These are phyloP conservation scores for Bos indicus DNA, from an alignment of 2,113 vertebrate genomes.

Conservation along the genomic window DNA sequence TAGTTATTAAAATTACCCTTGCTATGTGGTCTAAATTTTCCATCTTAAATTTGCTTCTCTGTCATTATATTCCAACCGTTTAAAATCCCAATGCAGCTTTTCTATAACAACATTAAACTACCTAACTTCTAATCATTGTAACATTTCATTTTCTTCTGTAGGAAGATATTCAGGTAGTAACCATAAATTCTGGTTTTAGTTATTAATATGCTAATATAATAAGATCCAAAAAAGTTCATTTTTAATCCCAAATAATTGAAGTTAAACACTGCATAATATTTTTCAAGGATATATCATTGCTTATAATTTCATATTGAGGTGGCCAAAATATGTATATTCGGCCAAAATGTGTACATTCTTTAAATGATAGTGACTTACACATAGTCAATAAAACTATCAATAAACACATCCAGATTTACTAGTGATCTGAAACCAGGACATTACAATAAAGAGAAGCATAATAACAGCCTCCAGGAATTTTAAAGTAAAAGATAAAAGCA, in stretches of 20 bases:
- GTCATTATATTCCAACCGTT: constrained; percentile 48
- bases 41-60: constrained; percentile 44
- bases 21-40: constrained; percentile 50
- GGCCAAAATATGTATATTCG: neutral
- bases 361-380: neutral
- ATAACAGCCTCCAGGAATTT: neutral
- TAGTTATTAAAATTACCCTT: constrained; percentile 54
- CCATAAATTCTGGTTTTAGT: constrained; percentile 57
- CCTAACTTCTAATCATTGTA: constrained; percentile 35
- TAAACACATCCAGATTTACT: neutral
- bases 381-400: neutral
- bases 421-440: neutral
- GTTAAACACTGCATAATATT: constrained; percentile 18
- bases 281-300: neutral
- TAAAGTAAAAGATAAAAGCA: neutral
- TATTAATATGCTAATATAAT: constrained; percentile 29
- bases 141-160: constrained; percentile 54
- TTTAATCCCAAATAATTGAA: constrained; percentile 16
- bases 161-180: constrained; percentile 59
- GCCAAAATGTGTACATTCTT: neutral
- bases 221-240: constrained; percentile 30
- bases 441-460: neutral
- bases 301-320: neutral
- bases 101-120: constrained; percentile 55
- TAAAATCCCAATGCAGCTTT: constrained; percentile 55